These are phyloP conservation scores for Mus spicilegus DNA, from an alignment of 2,113 vertebrate genomes.

Conservation along the genomic window DNA sequence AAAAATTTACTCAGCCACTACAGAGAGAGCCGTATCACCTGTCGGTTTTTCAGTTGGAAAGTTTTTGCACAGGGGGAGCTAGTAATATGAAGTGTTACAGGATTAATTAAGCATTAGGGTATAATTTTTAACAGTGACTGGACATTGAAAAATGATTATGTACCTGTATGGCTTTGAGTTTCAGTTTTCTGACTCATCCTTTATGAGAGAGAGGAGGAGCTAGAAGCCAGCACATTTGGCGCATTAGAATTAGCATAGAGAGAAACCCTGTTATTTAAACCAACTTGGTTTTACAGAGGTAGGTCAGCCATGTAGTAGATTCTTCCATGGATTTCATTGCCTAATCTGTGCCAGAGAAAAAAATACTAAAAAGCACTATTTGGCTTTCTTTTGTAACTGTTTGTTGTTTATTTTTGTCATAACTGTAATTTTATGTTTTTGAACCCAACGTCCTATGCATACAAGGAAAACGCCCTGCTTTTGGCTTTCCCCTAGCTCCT, in stretches of 20 bases:
- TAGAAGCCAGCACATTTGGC: neutral
- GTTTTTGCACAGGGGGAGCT: constrained; percentile 57
- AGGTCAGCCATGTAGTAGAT: neutral
- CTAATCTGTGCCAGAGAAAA: constrained; percentile 27
- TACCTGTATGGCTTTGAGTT: constrained; percentile 13
- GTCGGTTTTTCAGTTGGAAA: constrained; percentile 77
- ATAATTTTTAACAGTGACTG: constrained; percentile 69
- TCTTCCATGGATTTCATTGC: neutral
- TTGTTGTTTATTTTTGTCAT: neutral
- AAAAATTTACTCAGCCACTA: constrained; percentile 79
- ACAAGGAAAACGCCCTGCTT: neutral
- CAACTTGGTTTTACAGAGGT: neutral
- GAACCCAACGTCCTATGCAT: neutral
- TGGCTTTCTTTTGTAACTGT: neutral
- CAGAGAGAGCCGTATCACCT: constrained; percentile 78
- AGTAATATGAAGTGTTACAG: constrained; percentile 59
- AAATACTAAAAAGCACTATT: constrained; percentile 41
- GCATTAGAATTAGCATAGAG: constrained; percentile 23
- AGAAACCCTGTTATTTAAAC: constrained; percentile 41
- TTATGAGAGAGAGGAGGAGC: constrained; percentile 41
- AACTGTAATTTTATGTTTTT: neutral
- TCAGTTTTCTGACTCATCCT: constrained; percentile 45
- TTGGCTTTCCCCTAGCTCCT: neutral
- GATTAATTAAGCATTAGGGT: constrained; percentile 69
- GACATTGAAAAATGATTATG: constrained; percentile 63